Base-by-base conservation (phyloP, 2,888 invertebrate genomes). In the Acanthococcus lagerstroemiae region DNA sequence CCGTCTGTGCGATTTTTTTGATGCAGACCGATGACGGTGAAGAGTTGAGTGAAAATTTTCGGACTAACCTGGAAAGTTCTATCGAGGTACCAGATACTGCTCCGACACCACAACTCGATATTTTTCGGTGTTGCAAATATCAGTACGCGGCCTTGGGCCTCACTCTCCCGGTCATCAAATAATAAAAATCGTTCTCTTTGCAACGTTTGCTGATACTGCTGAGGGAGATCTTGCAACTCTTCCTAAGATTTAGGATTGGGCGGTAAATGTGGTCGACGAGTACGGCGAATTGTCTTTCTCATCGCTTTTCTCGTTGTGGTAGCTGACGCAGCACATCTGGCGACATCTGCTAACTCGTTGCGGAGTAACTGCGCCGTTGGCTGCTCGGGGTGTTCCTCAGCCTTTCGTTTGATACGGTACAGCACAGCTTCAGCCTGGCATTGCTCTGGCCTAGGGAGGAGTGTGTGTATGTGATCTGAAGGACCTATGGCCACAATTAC, bases 371-470 rank as follows among this genome's bases (percentile, higher is more conserved):
- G n/a, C n/a, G 54, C 21, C 17, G 48, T 9, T 9, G 48, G 17
- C 48, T 48, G 48, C 48, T 48, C 48, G 6, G 48, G 48, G 17
- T 48, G 48, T 48, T 48, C 48, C 17, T 48, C 48, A 48, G 48
- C 48, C 48, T 48, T 48, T 7, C 48, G 48, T 17, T 48, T 48
- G 48, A 48, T 17, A 17, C 17, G 48, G 15, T 17, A 17, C 17
- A n/a, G n/a, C n/a, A n/a, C n/a, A n/a, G n/a, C n/a, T n/a, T n/a
- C n/a, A n/a, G n/a, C n/a, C n/a, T n/a, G 17, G 15, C 15, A 48
- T 17, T 6, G 17, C 17, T 48, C 17, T 17, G 15, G 48, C 48
- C 17, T 48, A n/a, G n/a, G n/a, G n/a, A n/a, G n/a, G n/a, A n/a
- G n/a, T n/a, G n/a, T n/a, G n/a, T n/a, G n/a, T n/a, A n/a, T n/a